Conservation (phyloP, 2,797 vertebrate species). For the Onychomys leucogaster region DNA sequence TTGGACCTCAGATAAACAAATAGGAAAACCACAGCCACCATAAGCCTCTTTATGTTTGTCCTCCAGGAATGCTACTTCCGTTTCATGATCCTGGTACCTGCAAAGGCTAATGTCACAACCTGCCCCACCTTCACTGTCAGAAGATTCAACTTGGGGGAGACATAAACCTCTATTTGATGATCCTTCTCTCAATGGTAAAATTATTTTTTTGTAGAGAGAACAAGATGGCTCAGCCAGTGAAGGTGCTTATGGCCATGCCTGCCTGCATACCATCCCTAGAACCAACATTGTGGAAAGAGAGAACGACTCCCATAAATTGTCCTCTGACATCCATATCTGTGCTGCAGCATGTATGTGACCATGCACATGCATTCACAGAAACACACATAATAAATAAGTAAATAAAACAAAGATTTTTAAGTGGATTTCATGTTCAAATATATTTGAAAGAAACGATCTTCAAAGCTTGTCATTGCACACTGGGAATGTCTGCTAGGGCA, state of each 20-base stretch:
- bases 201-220: conserved; percentile 84
- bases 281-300: no score
- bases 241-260: no score
- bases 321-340: background rate
- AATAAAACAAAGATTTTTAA: background rate
- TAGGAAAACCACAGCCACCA: background rate
- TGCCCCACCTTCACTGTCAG: conserved; percentile 86
- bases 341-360: background rate
- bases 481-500: background rate
- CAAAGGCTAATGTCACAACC: conserved; percentile 88
- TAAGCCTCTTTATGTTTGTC: conserved; percentile 87
- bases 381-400: background rate
- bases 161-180: conserved; percentile 89
- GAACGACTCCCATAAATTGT: background rate
- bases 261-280: background rate
- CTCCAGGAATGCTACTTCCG: conserved; percentile 89
- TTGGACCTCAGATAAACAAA: background rate
- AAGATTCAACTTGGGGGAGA: conserved; percentile 89
- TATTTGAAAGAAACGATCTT: conserved; percentile 84
- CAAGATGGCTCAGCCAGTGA: background rate
- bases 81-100: conserved; percentile 88
- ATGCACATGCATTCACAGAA: background rate
- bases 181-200: conserved; percentile 92
- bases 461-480: background rate
- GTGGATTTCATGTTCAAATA: conserved; percentile 89